Conservation (phyloP, 2,888 invertebrate genomes). For the Athalia rosae region DNA sequence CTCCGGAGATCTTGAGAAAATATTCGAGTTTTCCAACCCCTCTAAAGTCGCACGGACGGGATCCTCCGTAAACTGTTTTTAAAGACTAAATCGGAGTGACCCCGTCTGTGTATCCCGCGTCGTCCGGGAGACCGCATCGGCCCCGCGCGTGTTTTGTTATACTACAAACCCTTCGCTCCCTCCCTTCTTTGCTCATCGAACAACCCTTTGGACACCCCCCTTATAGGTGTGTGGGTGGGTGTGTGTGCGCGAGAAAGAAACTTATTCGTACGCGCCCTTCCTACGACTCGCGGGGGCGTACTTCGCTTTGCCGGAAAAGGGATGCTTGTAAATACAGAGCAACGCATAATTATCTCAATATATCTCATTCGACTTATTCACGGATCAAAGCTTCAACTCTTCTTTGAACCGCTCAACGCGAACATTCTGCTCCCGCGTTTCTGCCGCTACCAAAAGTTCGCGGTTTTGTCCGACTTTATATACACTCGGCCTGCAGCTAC, state of each 20-base stretch:
- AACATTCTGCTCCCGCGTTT: too few relatives aligned
- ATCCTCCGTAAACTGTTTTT: slow-evolving; percentile 37
- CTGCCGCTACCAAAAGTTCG: too few relatives aligned
- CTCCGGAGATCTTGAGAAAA: slow-evolving; percentile 16
- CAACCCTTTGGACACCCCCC: slow-evolving; percentile 15
- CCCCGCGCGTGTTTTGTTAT: slow-evolving; percentile 36
- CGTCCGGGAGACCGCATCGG: background rate
- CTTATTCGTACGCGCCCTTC: slow-evolving; percentile 34
- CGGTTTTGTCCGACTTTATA: too few relatives aligned
- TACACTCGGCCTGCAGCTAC: too few relatives aligned
- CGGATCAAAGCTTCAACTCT: slow-evolving; percentile 27
- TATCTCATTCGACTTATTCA: slow-evolving; percentile 32
- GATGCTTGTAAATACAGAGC: slow-evolving; percentile 37
- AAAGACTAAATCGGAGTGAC: slow-evolving; percentile 38
- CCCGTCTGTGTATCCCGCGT: slow-evolving; percentile 25
- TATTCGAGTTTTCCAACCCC: background rate
- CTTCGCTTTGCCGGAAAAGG: background rate
- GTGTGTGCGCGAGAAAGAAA: background rate
- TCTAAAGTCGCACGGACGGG: background rate
- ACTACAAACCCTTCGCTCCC: slow-evolving; percentile 13
- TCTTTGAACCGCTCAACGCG: slow-evolving; percentile 26
- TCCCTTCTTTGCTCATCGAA: too few relatives aligned
- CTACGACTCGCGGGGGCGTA: background rate
- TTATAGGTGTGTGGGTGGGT: too few relatives aligned
- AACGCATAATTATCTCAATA: slow-evolving; percentile 38